These are phyloP conservation scores for Pemphigus obesinymphae DNA, from an alignment of 1,140 invertebrate genomes.

Conservation along the genomic window DNA sequence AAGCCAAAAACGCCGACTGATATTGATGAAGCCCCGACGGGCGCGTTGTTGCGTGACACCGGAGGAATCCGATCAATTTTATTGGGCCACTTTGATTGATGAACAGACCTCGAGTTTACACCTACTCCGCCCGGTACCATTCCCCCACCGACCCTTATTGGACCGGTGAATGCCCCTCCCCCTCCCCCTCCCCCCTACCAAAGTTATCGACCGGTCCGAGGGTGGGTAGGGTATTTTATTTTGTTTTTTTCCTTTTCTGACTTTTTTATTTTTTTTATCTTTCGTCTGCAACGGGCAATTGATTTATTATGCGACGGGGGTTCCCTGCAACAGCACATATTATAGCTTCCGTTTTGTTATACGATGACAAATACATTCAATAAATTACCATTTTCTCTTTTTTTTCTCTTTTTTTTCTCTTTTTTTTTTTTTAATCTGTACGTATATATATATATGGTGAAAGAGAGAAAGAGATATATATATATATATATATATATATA, in stretches of 20 bases:
- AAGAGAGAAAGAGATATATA: no score
- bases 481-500: no score
- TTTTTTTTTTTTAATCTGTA: no score
- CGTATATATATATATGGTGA: no score
- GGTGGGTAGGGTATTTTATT: no score
- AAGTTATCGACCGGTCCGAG: background rate
- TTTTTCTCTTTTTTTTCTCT: no score
- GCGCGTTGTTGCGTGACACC: background rate
- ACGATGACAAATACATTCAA: background rate
- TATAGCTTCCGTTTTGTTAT: background rate
- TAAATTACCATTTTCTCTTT: background rate
- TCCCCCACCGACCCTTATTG: no score
- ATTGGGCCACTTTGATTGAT: conserved; percentile 3
- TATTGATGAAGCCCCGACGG: conserved; percentile 12
- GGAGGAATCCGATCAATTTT: background rate
- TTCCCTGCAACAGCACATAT: background rate
- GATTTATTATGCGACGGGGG: background rate
- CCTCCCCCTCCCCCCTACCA: no score
- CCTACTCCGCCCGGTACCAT: no score
- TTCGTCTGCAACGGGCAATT: background rate
- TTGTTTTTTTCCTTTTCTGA: background rate
- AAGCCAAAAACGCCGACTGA: background rate
- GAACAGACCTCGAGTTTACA: background rate
- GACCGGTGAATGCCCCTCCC: no score
- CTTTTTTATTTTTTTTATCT: background rate